Evolutionary conservation across 2,888 invertebrate species (phyloP), one percentile per base, ranked within the genome.

Genomic region (Schrankia costaestrigalis): DNA sequence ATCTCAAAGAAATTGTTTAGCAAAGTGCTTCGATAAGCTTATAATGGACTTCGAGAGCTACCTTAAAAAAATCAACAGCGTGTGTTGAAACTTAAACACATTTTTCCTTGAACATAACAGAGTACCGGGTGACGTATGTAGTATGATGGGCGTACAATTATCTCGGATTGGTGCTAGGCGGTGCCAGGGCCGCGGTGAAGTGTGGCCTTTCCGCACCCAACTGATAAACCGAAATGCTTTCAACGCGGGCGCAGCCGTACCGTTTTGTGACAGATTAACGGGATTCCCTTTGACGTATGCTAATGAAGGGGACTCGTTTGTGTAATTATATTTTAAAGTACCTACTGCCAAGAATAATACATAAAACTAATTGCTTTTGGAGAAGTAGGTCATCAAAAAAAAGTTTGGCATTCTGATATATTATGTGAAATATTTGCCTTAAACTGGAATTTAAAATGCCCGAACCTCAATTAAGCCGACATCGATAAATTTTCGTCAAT

Each of bases 131-230:
- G 50, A 46, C 45, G 64, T 63, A 49, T 48, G 46, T n/a, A n/a
- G n/a, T n/a, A n/a, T 55, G 59, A 68, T 75, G 71, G 77, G 75
- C 72, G 74, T 72, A 60, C 56, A 64, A 66, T 71, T 74, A 75
- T 76, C 73, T 74, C 52, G 59, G 57, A n/a, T 52, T 66, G 65
- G 78, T 80, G 65, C 75, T 74, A 72, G 74, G 71, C 72, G 70
- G 80, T 78, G 63, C 76, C 78, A 76, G 76, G 71, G 71, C 63
- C 65, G 66, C 53, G 45, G 46, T 31, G 42, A 42, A 48, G 43
- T 50, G 47, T 63, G 71, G 70, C 69, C 75, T 73, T 65, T 73
- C 71, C 73, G 73, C 70, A 61, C 71, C 71, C 62, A 59, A 58
- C 59, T 67, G 75, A 75, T 78, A 79, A 75, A 68, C 53, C 52